phyloP scores from a whole-genome alignment of 2,797 vertebrate genomes.

The Anguilla obscura region DNA sequence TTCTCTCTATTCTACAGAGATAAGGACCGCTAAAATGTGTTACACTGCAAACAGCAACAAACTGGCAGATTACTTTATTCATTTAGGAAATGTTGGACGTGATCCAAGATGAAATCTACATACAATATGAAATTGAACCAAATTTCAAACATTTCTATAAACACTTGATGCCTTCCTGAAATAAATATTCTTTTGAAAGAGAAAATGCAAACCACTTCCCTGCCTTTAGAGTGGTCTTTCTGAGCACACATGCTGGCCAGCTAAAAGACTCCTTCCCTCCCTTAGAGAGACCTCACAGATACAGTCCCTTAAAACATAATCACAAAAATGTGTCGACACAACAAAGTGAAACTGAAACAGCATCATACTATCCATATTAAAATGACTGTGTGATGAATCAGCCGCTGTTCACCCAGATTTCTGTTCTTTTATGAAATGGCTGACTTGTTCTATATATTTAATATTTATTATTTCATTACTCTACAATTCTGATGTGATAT shows the following conservation, averaged over 20 bases:
- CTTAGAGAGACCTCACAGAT: constrained; percentile 1
- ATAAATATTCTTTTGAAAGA: background rate
- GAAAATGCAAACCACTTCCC: background rate
- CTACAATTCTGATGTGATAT: background rate
- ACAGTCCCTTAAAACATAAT: background rate
- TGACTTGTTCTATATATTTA: background rate
- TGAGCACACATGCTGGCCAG: background rate
- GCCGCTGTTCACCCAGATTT: background rate
- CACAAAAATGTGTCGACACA: background rate
- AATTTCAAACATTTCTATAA: background rate
- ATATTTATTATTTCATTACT: background rate
- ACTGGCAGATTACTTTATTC: background rate
- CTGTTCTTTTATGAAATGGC: background rate
- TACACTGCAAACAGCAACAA: background rate
- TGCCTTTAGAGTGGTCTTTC: background rate
- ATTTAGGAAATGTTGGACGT: background rate
- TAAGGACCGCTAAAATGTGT: background rate
- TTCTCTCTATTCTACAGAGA: background rate
- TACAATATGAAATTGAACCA: background rate
- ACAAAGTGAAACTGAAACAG: background rate
- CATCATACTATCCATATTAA: background rate
- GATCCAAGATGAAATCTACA: background rate
- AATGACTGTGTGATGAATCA: background rate
- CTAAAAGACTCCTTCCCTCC: background rate
- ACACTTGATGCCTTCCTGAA: background rate